phyloP scores from a whole-genome alignment of 2,888 invertebrate genomes.

The Drosophila maculinotata region DNA sequence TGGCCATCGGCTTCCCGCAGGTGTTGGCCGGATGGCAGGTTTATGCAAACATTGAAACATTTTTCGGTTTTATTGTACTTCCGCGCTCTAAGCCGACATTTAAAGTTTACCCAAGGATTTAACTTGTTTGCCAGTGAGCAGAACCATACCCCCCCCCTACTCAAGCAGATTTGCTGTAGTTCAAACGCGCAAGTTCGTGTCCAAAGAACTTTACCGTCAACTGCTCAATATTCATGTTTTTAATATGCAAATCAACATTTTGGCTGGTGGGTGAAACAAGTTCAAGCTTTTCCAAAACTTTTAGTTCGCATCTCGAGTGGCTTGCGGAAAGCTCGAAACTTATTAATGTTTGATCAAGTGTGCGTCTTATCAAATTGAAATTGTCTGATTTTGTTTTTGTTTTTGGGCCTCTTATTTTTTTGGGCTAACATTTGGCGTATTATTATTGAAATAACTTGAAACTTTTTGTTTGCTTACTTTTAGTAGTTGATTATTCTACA shows the following conservation, averaged over 20 bases:
- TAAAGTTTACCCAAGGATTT: constrained; percentile 55
- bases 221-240: constrained; percentile 77
- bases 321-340: constrained; percentile 35
- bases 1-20: constrained; percentile 23
- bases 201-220: constrained; percentile 35
- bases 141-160: neutral
- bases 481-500: neutral
- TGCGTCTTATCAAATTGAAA: constrained; percentile 29
- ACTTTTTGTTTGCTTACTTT: constrained; percentile 6
- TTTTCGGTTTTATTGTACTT: constrained; percentile 35
- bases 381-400: constrained; percentile 13
- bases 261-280: constrained; percentile 27
- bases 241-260: constrained; percentile 70
- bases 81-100: constrained; percentile 21
- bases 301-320: constrained; percentile 16
- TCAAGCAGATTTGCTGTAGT: constrained; percentile 10
- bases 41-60: constrained; percentile 46
- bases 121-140: constrained; percentile 19
- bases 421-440: neutral
- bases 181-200: constrained; percentile 18
- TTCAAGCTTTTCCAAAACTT: constrained; percentile 39
- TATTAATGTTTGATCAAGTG: constrained; percentile 71
- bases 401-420: neutral
- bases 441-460: constrained; percentile 12
- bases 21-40: constrained; percentile 27